A percentile compares a stretch with the other conserved stretches of the same genome.
Evolutionary conservation across 2,113 vertebrate species (phyloP).

Genomic region (Ptilorrhoa leucosticta): DNA sequence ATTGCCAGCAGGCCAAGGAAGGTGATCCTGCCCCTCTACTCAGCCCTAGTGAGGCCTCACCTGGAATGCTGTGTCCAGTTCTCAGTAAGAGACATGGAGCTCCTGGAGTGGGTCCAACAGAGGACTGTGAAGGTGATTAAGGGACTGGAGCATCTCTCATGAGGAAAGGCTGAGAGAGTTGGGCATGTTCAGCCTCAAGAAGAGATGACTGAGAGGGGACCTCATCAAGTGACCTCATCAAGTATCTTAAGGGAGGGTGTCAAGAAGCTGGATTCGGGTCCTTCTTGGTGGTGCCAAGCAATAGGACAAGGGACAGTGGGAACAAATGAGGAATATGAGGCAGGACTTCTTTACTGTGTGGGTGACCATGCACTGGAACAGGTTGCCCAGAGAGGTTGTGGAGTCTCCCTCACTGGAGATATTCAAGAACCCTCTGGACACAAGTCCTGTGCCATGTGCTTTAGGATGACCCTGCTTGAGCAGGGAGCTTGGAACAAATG

Average conservation of each 20-base stretch:
- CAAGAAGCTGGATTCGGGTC: not conserved
- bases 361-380: not conserved
- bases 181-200: not conserved
- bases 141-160: not conserved
- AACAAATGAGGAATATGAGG: not conserved
- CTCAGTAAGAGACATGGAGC: not conserved
- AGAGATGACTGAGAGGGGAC: not conserved
- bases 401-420: not conserved
- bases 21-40: not conserved
- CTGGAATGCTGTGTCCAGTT: not conserved
- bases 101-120: not conserved
- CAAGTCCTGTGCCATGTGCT: not conserved
- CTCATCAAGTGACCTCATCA: not conserved
- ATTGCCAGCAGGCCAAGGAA: not conserved
- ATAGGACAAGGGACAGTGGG: not conserved
- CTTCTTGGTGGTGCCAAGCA: not conserved
- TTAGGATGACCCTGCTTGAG: not conserved
- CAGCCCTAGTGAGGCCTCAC: not conserved
- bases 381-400: not conserved
- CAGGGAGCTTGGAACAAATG: not conserved
- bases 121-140: not conserved
- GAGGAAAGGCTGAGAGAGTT: not conserved
- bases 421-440: not conserved
- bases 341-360: not conserved
- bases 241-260: not conserved